These are phyloP conservation scores for Alentia gelatinosa DNA, from an alignment of 2,888 invertebrate species.

Conservation along the genomic window DNA sequence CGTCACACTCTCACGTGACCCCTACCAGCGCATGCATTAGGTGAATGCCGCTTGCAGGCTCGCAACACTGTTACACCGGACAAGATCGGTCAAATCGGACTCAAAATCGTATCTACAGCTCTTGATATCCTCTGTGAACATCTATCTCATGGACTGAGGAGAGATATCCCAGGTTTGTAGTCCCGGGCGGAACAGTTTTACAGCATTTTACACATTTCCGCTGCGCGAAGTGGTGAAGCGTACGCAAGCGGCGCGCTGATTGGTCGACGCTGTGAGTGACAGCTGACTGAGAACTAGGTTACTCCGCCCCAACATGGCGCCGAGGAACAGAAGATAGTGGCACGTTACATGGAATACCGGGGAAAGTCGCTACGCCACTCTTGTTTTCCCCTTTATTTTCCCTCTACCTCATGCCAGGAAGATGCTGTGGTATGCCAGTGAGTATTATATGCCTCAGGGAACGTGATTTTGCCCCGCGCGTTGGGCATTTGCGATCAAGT, in stretches of 20 bases:
- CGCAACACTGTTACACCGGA: background rate
- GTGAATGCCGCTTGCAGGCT: background rate
- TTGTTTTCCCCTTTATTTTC: background rate
- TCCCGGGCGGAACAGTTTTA: background rate
- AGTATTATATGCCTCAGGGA: background rate
- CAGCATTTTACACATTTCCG: slow-evolving; percentile 40
- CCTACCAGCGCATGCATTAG: background rate
- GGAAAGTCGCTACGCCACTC: background rate
- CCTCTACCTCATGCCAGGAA: background rate
- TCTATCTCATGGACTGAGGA: too few relatives aligned
- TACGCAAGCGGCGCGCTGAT: slow-evolving; percentile 8
- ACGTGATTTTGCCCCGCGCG: background rate
- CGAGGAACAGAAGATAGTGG: slow-evolving; percentile 14
- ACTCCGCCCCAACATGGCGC: slow-evolving; percentile 56
- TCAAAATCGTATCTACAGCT: too few relatives aligned
- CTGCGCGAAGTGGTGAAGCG: background rate
- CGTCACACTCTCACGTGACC: background rate
- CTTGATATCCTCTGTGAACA: too few relatives aligned
- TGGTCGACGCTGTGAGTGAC: slow-evolving; percentile 47
- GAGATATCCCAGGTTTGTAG: background rate
- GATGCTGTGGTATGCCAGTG: background rate
- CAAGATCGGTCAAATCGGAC: background rate
- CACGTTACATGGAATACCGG: slow-evolving; percentile 45
- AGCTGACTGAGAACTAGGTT: slow-evolving; percentile 43
- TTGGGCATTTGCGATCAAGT: background rate